These are phyloP conservation scores for Enhydra lutris DNA, from an alignment of 2,113 vertebrate species.

Conservation along the genomic window DNA sequence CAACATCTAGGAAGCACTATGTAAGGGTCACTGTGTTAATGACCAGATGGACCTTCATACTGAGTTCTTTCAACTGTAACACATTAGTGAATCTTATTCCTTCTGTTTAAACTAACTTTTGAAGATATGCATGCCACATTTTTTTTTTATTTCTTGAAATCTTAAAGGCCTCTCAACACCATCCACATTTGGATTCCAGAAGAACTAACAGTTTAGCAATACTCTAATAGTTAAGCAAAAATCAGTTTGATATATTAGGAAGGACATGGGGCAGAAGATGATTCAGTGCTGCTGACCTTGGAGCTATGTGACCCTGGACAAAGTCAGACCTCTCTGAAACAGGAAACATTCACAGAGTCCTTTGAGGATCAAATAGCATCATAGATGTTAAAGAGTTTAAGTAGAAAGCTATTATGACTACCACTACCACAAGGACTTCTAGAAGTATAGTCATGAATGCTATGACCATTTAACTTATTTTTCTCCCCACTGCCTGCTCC, in stretches of 20 bases:
- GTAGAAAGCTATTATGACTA: neutral
- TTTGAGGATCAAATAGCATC: neutral
- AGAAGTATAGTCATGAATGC: neutral
- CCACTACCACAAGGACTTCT: too few species aligned
- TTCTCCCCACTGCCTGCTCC: neutral
- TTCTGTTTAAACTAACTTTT: neutral
- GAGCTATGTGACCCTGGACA: neutral
- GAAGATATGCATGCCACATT: neutral
- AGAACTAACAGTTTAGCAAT: neutral
- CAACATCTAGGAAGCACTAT: neutral
- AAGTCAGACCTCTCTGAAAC: neutral
- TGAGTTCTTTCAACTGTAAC: neutral
- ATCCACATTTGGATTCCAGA: neutral
- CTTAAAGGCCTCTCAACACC: neutral
- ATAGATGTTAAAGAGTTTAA: neutral
- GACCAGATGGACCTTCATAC: neutral
- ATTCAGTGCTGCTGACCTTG: neutral
- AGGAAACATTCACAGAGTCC: neutral
- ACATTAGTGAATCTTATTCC: neutral
- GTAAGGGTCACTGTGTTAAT: neutral
- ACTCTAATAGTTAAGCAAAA: neutral
- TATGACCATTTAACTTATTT: neutral
- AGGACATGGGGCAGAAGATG: neutral
- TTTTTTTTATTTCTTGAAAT: neutral
- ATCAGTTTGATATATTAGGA: neutral